Base-by-base conservation (phyloP, 2,113 vertebrate species). In the Otis tarda region DNA sequence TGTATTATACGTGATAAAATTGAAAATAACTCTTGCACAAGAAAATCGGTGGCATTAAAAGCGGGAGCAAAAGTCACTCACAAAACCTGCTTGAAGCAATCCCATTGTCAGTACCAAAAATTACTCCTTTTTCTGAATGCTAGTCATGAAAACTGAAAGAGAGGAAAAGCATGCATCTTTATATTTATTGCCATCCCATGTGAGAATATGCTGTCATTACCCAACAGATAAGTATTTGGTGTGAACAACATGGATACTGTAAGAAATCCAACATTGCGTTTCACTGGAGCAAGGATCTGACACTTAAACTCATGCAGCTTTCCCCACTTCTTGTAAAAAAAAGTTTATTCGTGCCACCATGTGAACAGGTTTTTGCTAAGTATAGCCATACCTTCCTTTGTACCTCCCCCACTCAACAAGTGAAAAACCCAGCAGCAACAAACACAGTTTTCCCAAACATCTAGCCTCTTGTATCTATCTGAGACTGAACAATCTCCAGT, bases 121-220 rank as follows among this genome's bases (percentile, higher is more conserved):
- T 41, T 28, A 69, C 55, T 94, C 22, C 78, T 92, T 93, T 91
- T 60, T 87, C 71, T 82, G 76, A 85, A 83, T 65, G 37, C 57
- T 83, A 96, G 49, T 25, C 90, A 59, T 95, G 86, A 63, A 96
- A 91, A 85, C 45, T 91, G 79, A 63, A 60, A 68, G 33, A 75
- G 64, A 78, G 61, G 61, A 92, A 79, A 96, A 95, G 77, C 80
- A 69, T 73, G 56, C 84, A 74, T 80, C 39, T 76, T 92, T 86
- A 70, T 97, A 87, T 93, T 96, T 96, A 95, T 95, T 91, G 61
- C 80, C 74, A 90, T 95, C 85, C 75, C 93, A 83, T 49, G 43
- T 95, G 91, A 93, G 69, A 97, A 85, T n/a, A 67, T 55, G 64
- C 45, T 95, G 83, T 83, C 84, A 65, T 87, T 96, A 90, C 31